Percentiles rank a stretch among this genome's conserved stretches.
Evolutionary conservation across 2,113 vertebrate genomes (phyloP).

Genomic region (Microcebus murinus): DNA sequence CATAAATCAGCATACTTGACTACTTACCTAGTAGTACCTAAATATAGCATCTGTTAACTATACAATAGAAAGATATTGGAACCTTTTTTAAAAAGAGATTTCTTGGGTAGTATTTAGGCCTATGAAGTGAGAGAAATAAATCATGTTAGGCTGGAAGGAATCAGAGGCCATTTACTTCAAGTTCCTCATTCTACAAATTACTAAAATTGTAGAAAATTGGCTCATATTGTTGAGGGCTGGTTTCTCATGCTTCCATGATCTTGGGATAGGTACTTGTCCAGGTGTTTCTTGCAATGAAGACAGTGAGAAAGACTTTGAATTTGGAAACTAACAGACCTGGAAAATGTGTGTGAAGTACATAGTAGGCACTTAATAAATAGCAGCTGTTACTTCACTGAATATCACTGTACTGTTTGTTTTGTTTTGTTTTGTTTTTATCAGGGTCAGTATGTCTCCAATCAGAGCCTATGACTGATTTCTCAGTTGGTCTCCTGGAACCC

Average conservation of each 20-base stretch:
- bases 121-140: not conserved
- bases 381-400: not conserved
- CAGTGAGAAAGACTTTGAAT: not conserved
- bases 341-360: not conserved
- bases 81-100: not conserved
- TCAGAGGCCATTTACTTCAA: not conserved
- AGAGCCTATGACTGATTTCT: not conserved
- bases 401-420: not conserved
- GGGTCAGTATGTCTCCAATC: not conserved
- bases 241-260: not conserved
- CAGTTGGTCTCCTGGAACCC: not conserved
- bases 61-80: not conserved
- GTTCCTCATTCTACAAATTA: not conserved
- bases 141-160: not conserved
- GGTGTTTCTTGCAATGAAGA: not conserved
- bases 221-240: not conserved
- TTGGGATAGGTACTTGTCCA: not conserved
- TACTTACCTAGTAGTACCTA: not conserved
- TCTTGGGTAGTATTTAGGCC: not conserved
- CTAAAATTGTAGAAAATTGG: not conserved
- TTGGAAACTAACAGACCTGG: not conserved
- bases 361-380: not conserved
- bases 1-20: conserved; percentile 18
- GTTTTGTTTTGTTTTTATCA: not conserved
- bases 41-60: not conserved